A percentile compares a stretch with the other conserved stretches of the same genome.
Evolutionary conservation across 2,113 vertebrate genomes (phyloP).

Genomic region (Cygnus buccinator): DNA sequence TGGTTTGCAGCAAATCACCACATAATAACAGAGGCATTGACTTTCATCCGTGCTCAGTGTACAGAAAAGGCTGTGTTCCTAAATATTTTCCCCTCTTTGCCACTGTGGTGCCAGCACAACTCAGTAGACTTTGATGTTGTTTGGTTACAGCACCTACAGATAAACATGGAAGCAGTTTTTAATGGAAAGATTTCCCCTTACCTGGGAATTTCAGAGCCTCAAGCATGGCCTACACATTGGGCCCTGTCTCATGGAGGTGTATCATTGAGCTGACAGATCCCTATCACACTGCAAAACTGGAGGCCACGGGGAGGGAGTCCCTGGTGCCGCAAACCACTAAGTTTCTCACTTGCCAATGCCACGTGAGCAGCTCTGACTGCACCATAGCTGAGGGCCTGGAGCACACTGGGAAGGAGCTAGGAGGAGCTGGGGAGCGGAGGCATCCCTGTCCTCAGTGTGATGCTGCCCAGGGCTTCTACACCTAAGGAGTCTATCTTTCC

Average conservation of each 20-base stretch:
- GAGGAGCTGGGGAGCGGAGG: rapidly evolving
- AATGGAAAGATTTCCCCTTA: background rate
- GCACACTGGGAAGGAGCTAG: background rate
- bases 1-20: background rate
- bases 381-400: background rate
- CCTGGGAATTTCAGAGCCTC: background rate
- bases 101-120: background rate
- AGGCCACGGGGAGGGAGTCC: background rate
- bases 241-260: rapidly evolving
- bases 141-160: background rate
- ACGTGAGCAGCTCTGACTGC: background rate
- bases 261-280: background rate
- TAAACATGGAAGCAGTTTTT: background rate
- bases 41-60: background rate
- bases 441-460: background rate
- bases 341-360: background rate
- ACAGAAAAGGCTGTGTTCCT: background rate
- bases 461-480: background rate
- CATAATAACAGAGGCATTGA: background rate
- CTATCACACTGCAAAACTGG: background rate
- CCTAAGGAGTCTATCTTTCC: background rate
- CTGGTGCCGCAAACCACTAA: background rate
- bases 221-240: background rate
- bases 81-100: background rate
- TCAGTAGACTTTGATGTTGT: background rate